Conservation (phyloP, 2,888 invertebrate species). For the Amphimallon solstitiale region DNA sequence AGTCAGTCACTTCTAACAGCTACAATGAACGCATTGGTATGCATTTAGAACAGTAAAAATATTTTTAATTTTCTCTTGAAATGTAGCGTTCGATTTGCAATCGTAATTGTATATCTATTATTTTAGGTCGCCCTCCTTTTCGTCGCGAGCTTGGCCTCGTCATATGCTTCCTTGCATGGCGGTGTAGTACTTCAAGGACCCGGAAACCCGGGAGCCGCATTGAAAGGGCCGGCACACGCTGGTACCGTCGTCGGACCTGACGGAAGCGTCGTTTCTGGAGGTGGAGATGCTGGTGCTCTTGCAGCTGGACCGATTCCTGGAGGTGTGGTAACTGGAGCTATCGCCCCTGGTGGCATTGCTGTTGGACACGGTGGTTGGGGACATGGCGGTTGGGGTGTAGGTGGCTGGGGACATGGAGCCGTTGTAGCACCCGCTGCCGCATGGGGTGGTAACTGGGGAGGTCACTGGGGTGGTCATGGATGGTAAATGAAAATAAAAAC, state of each 20-base stretch:
- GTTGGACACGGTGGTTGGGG: conserved; percentile 39
- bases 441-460: conserved; percentile 2
- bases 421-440: conserved; percentile 20
- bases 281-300: conserved; percentile 62
- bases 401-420: conserved; percentile 35
- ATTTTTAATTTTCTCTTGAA: not conserved
- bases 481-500: too few species aligned
- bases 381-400: conserved; percentile 19
- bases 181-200: conserved; percentile 36
- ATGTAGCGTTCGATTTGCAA: too few species aligned
- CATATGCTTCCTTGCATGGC: conserved; percentile 31
- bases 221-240: conserved; percentile 32
- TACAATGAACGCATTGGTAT: conserved; percentile 32
- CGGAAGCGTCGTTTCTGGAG: conserved; percentile 63
- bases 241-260: conserved; percentile 56
- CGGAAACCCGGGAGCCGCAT: conserved; percentile 36
- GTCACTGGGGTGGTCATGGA: conserved; percentile 38
- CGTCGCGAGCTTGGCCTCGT: conserved; percentile 31
- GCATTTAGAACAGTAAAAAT: not conserved
- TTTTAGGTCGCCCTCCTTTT: conserved; percentile 26
- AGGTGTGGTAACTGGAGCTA: conserved; percentile 55
- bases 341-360: conserved; percentile 54
- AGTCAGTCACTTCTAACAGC: conserved; percentile 7
- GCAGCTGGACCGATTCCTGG: conserved; percentile 57
- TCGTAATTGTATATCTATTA: too few species aligned